These are phyloP conservation scores for Micrasema longulum DNA, from an alignment of 1,140 invertebrate species.

Conservation along the genomic window DNA sequence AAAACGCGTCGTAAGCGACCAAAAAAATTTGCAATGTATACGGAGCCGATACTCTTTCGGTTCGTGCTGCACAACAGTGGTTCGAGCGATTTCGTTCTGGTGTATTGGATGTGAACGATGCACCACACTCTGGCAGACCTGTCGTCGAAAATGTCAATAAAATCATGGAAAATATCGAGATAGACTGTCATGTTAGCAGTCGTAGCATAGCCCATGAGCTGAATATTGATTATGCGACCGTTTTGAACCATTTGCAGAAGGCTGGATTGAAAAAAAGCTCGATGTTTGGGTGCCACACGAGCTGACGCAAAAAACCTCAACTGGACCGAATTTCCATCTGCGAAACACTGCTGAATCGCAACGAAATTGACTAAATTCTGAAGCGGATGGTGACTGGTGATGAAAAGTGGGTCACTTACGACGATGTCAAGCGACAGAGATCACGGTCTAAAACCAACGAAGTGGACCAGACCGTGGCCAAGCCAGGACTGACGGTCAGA, in stretches of 20 bases:
- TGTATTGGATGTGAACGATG: conserved; percentile 13
- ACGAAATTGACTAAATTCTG: no score
- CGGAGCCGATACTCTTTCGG: conserved; percentile 5
- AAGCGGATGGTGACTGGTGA: no score
- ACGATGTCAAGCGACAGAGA: no score
- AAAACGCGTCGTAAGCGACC: no score
- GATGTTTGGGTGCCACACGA: conserved; percentile 24
- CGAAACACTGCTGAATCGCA: no score
- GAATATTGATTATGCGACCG: conserved; percentile 17
- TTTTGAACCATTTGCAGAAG: conserved; percentile 12
- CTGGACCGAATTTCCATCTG: no score
- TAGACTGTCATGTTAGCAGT: conserved; percentile 18
- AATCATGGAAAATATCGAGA: conserved; percentile 10
- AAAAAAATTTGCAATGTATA: conserved; percentile 8
- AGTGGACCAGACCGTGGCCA: no score
- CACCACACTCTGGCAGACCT: not conserved
- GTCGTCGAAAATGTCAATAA: no score
- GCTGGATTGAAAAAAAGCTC: conserved; percentile 21
- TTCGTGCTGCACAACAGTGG: conserved; percentile 22
- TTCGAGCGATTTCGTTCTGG: conserved; percentile 18
- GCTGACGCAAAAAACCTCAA: conserved; percentile 19
- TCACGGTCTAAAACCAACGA: no score
- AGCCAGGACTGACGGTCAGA: no score
- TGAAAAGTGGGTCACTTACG: no score
- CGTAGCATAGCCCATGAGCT: conserved; percentile 9